Conservation (phyloP, 1,140 invertebrate genomes). For the Drosophila watanabei region DNA sequence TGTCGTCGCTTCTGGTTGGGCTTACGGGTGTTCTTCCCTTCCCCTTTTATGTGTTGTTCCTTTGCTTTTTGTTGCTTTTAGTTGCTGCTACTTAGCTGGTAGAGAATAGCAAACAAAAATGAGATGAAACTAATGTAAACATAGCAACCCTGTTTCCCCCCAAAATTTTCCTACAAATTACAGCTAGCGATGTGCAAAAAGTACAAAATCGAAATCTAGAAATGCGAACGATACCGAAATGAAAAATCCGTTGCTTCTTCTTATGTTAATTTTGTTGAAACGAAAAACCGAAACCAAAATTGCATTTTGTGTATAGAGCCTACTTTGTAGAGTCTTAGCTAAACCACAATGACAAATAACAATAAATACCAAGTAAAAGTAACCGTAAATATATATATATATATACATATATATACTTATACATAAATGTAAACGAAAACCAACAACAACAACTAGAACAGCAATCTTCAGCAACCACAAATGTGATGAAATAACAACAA, state of each 20-base stretch:
- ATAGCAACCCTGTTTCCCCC: conserved; percentile 12
- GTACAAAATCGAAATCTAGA: conserved; percentile 13
- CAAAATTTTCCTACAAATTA: background rate
- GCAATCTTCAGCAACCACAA: conserved; percentile 24
- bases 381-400: conserved; percentile 23
- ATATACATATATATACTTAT: conserved; percentile 14
- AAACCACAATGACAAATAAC: conserved; percentile 26
- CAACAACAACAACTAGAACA: conserved; percentile 18
- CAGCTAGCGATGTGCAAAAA: conserved; percentile 52
- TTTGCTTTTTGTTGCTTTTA: conserved; percentile 38
- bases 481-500: conserved; percentile 24
- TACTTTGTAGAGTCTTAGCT: conserved; percentile 64
- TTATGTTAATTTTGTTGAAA: conserved; percentile 67
- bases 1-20: conserved; percentile 25
- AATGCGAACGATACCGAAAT: conserved; percentile 19
- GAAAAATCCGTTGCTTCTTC: conserved; percentile 34
- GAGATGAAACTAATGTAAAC: conserved; percentile 35
- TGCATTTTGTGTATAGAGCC: conserved; percentile 75
- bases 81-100: conserved; percentile 47
- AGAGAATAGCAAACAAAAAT: conserved; percentile 32
- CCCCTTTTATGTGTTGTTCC: conserved; percentile 29
- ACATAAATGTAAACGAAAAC: conserved; percentile 27
- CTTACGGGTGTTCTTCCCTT: conserved; percentile 18
- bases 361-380: conserved; percentile 35
- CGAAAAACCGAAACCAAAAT: conserved; percentile 38